Conservation (phyloP, 2,113 vertebrate species). For the Podarcis cretensis region DNA sequence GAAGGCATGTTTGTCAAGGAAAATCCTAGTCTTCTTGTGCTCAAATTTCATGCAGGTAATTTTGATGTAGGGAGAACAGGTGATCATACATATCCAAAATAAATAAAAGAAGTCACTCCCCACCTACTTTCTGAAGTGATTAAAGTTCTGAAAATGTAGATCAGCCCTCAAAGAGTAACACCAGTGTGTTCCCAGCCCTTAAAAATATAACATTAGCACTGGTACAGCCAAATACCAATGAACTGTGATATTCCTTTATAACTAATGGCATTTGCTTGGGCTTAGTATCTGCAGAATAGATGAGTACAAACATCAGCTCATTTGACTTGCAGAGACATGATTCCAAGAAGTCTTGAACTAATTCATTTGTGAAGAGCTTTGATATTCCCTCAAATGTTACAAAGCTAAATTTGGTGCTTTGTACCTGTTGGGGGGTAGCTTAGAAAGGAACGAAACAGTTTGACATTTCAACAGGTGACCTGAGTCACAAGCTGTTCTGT, state of each 20-base stretch:
- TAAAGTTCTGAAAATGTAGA: background rate
- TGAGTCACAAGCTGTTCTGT: background rate
- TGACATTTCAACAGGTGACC: background rate
- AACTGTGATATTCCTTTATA: no score
- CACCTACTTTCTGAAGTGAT: background rate
- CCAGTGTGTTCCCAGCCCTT: no score
- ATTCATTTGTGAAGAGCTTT: background rate
- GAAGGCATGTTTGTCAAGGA: background rate
- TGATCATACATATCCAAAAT: background rate
- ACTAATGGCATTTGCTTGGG: background rate
- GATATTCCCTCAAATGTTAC: background rate
- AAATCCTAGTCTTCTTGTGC: no score
- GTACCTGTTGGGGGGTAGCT: background rate
- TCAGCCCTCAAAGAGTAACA: no score
- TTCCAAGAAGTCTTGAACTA: background rate
- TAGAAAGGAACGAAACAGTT: conserved; percentile 6
- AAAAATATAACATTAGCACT: no score
- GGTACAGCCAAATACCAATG: no score
- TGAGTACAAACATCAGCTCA: background rate
- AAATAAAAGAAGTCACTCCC: background rate
- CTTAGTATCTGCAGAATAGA: background rate
- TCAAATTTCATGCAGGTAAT: background rate
- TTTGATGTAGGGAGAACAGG: background rate
- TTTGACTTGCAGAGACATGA: background rate
- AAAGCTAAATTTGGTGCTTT: background rate